Conservation (phyloP, 2,113 vertebrate species). For the Pseudolaguvia tuberculata region DNA sequence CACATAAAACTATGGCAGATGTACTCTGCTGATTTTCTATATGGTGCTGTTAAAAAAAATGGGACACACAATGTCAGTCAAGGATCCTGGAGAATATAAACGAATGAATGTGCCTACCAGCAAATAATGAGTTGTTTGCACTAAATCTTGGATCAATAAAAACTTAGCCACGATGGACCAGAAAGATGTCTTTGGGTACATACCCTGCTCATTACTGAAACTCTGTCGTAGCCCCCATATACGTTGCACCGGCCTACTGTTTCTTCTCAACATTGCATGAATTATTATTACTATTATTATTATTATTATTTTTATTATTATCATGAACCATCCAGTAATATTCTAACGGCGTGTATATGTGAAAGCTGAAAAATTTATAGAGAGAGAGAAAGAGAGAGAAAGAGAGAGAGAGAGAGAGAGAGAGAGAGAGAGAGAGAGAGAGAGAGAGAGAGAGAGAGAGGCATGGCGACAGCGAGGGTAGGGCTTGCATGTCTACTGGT, state of each 20-base stretch:
- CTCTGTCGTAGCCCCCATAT: background rate
- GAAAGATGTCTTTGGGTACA: background rate
- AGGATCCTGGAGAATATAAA: background rate
- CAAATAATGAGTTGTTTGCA: slow-evolving; percentile 36
- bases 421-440: no score
- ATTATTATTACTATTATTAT: background rate
- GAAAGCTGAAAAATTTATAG: background rate
- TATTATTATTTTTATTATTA: background rate
- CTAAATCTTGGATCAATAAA: slow-evolving; percentile 16
- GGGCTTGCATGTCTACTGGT: no score
- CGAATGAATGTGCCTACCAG: slow-evolving; percentile 30
- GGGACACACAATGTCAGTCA: background rate
- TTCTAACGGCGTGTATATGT: background rate
- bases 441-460: no score
- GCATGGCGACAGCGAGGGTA: no score
- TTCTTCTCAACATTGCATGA: no score
- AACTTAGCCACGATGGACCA: background rate
- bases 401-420: no score
- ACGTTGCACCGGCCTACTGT: background rate
- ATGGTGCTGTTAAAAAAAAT: slow-evolving; percentile 20
- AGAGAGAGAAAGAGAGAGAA: no score
- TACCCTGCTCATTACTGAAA: background rate
- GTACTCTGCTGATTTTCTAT: slow-evolving; percentile 6
- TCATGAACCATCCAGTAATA: background rate
- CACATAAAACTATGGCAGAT: slow-evolving; percentile 2